These are phyloP conservation scores for Rhadina sibilatrix DNA, from an alignment of 2,113 vertebrate genomes.

Conservation along the genomic window DNA sequence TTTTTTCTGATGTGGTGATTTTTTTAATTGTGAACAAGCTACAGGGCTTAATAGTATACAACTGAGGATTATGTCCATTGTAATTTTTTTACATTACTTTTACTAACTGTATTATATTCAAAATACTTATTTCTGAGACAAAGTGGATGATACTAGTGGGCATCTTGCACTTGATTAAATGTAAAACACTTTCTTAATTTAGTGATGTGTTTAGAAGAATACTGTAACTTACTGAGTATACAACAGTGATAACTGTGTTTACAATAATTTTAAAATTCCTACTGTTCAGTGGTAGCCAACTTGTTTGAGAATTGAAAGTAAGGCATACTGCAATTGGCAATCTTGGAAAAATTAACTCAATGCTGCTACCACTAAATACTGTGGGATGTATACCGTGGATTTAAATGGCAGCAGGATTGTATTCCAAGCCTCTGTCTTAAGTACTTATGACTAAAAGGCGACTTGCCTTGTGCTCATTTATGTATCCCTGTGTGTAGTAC, in stretches of 20 bases:
- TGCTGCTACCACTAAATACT: slow-evolving; percentile 33
- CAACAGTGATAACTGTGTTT: slow-evolving; percentile 58
- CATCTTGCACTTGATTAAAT: slow-evolving; percentile 58
- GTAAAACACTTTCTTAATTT: slow-evolving; percentile 61
- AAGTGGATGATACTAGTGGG: slow-evolving; percentile 29
- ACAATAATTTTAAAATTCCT: slow-evolving; percentile 38
- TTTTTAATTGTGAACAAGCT: slow-evolving; percentile 8
- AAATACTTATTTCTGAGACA: slow-evolving; percentile 40
- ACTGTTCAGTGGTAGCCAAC: slow-evolving; percentile 47
- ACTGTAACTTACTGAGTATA: slow-evolving; percentile 50
- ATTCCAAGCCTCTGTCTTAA: slow-evolving; percentile 55
- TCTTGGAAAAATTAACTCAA: slow-evolving; percentile 23
- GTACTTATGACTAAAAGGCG: slow-evolving; percentile 62
- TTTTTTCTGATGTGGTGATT: not conserved
- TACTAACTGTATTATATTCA: slow-evolving; percentile 22
- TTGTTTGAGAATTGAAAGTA: slow-evolving; percentile 16
- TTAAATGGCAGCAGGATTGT: slow-evolving; percentile 45
- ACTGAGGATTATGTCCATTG: slow-evolving; percentile 46
- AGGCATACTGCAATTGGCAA: not conserved
- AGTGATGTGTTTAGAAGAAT: slow-evolving; percentile 49
- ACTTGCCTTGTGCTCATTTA: slow-evolving; percentile 63
- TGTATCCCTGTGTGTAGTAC: slow-evolving; percentile 34
- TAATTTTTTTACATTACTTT: slow-evolving; percentile 28
- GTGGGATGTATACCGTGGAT: not conserved
- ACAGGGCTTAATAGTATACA: slow-evolving; percentile 50